Evolutionary conservation across 2,113 vertebrate genomes (phyloP), one percentile per base, ranked within the genome.

Genomic region (Amphiprion percula): DNA sequence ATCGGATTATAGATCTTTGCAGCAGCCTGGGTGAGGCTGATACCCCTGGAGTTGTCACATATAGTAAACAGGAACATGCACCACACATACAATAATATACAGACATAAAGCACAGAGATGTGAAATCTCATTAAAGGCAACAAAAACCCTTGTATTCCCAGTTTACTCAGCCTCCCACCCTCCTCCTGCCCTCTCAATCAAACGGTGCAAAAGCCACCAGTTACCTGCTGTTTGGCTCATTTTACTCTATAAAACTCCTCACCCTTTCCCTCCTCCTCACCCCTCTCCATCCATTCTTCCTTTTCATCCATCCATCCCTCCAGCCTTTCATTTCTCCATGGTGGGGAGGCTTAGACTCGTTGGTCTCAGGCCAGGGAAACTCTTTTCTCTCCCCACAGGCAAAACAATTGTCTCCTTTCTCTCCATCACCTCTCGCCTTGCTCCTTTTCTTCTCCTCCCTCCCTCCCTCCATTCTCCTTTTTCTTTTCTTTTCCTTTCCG

Each of bases 371-470:
- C 92, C 90, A 93, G 75, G 74, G 82, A 72, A 89, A 91, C 79
- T 79, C 77, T 86, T 90, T 92, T 84, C 80, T 84, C 39, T 46
- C 5, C 72, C 54, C 53, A 52, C 47, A 67, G 79, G 74, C 50
- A 10, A 85, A 90, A 93, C 92, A 90, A 90, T 91, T 65, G 79
- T 50, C 59, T 85, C 82, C 80, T 86, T 89, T 92, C 83, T 91
- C 79, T 73, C 39, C 47, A 33, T 77, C 85, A 86, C 77, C 80
- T 86, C 73, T 74, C 56, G 37, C 68, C 62, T 71, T 28, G 17
- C 70, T 88, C 69, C 46, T 81, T 87, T 84, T 80, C 82, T 80
- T 79, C 77, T 85, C 84, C 58, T 80, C 49, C 62, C 72, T 70
- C 54, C 73, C 54, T 65, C 53, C 23, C 53, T 69, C 63, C 21